These are phyloP conservation scores for Enteromius viviparus DNA, from an alignment of 2,797 vertebrate species.

Conservation along the genomic window DNA sequence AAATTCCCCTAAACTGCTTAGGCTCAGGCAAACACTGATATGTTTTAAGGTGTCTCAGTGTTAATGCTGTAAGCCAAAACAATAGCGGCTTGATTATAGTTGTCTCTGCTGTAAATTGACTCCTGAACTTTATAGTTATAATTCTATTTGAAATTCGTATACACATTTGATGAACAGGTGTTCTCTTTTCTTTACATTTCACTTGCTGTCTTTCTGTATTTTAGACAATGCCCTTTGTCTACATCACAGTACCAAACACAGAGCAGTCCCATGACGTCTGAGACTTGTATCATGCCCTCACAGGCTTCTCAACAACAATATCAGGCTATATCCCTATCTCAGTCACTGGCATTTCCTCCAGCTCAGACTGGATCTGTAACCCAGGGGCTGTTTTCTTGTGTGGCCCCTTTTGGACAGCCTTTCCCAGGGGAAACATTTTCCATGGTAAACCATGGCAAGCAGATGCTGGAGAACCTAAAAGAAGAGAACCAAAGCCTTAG, in stretches of 20 bases:
- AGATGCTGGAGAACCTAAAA: constrained; percentile 84
- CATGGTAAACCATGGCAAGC: constrained; percentile 71
- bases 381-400: constrained; percentile 21
- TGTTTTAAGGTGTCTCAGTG: neutral
- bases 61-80: neutral
- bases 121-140: neutral
- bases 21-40: neutral
- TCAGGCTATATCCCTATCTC: constrained; percentile 18
- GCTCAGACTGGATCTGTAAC: constrained; percentile 30
- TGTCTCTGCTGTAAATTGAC: neutral
- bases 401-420: constrained; percentile 50
- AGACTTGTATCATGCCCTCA: constrained; percentile 72
- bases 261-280: constrained; percentile 81
- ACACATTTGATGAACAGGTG: neutral
- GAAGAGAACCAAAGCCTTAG: constrained; percentile 83
- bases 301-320: constrained; percentile 54
- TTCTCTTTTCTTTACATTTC: neutral
- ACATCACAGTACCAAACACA: constrained; percentile 67
- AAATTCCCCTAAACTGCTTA: neutral
- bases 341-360: constrained; percentile 60
- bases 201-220: constrained; percentile 1
- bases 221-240: constrained; percentile 74
- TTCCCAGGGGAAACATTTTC: constrained; percentile 47
- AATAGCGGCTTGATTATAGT: neutral
- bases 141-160: neutral